Base-by-base conservation (phyloP, 2,888 invertebrate species). In the Isotomurus palustris region DNA sequence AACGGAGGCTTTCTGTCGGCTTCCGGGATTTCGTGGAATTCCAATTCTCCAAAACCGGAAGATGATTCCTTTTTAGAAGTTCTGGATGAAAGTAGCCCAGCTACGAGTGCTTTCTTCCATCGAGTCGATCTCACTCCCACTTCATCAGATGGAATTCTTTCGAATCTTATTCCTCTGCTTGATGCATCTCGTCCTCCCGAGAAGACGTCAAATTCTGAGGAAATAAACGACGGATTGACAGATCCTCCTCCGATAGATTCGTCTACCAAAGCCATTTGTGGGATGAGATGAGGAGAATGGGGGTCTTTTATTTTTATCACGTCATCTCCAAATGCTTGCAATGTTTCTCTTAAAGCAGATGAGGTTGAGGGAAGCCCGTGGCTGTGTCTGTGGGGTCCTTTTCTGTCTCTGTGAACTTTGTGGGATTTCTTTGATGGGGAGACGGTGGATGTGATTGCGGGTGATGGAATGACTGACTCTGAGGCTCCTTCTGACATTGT, bases 271-370 rank as follows among this genome's bases (percentile, higher is more conserved):
- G 8, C 22, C 8, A 12, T 19, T 48, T 29, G 29, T 4, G 14
- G 25, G n/a, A 45, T 19, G 25, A 45, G 5, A 53, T 43, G 22
- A 25, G 8, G 8, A 25, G 8, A 22, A 44, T 22, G 6, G 10
- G 35, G 49, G 17, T 60, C 40, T 51, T 60, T 60, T 1, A 61
- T 41, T 40, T 41, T 38, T 8, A 61, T 48, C 5, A 61, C 57
- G 32, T 61, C 61, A 25, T 61, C 61, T 5, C 61, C 61, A 43
- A 61, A 61, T 1, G 57, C 44, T 1, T 57, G 58, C 1, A 61
- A n/a, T 5, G 57, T 52, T 32, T 61, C 61, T 29, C 48, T 50
- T 40, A 61, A 51, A 1, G 43, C 53, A 4, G 25, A n/a, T 29
- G 49, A 27, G 12, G 53, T n/a, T 19, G 49, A 32, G n/a, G 53